Evolutionary conservation across 2,113 vertebrate genomes (phyloP), one percentile per base, ranked within the genome.

Genomic region (Pagrus major): DNA sequence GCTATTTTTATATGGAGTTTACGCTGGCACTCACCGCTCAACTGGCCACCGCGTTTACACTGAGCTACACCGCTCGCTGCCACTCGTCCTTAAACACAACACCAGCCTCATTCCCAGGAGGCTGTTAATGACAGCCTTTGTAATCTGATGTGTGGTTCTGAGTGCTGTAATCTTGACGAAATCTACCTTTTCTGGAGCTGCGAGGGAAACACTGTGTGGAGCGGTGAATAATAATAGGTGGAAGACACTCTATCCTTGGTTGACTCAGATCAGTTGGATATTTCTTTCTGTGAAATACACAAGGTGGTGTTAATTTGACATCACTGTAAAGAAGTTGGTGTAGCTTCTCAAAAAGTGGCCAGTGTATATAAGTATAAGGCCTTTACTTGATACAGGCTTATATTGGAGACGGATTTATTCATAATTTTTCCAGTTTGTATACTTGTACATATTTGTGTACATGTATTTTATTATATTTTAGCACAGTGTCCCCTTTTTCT

Each of bases 1-100:
- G 87, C 86, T 92, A 90, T 92, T 91, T 93, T 87, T 92, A 86
- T 63, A 68, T 37, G 67, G 78, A 64, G 80, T 89, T 90, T 90
- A 91, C 85, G 23, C 82, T 70, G 60, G 66, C 81, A 44, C 90
- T 80, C 81, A 52, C 71, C 16, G 27, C 82, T 83, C 85, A 76
- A 70, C 86, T 51, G 71, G 77, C 85, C 80, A 71, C 79, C 37
- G 58, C 56, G 5, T 74, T 83, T 67, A 69, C 70, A 42, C 85
- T 15, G 72, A 77, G 61, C 76, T 69, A 12, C 72, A n/a, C 35
- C 18, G 33, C 81, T 80, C 47, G 3, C 76, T 56, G 69, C 65
- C 67, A 44, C 73, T 59, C 65, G 37, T 75, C 78, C 71, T 73
- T 49, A 71, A 63, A 81, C 82, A 77, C 70, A 25, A 15, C 35